Conservation (phyloP, 2,797 vertebrate genomes). For the Enteromius afrohamiltoni region DNA sequence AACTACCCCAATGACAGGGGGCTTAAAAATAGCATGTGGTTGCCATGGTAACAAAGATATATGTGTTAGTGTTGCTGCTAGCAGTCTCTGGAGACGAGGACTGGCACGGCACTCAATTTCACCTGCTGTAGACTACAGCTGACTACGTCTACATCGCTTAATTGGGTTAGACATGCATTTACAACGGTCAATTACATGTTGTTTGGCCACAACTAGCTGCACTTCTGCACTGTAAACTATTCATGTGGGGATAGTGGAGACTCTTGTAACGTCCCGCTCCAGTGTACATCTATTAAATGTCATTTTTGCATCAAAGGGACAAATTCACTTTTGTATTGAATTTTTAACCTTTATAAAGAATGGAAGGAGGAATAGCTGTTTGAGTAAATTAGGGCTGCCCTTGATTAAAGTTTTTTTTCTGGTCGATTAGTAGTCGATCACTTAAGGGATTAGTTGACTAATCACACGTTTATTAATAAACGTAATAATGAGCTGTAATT, state of each 20-base stretch:
- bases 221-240: neutral
- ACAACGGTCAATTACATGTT: neutral
- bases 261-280: neutral
- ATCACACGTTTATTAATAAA: too few relatives aligned
- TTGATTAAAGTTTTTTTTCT: too few relatives aligned
- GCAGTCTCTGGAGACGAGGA: constrained; percentile 23
- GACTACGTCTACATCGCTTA: neutral
- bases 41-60: constrained; percentile 64
- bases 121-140: constrained; percentile 20
- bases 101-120: constrained; percentile 21
- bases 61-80: constrained; percentile 38
- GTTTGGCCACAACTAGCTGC: neutral
- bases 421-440: too few relatives aligned
- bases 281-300: neutral
- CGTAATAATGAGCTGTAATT: too few relatives aligned
- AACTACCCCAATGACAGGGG: constrained; percentile 23
- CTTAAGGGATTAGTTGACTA: too few relatives aligned
- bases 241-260: neutral
- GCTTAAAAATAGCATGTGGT: constrained; percentile 60
- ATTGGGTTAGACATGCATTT: neutral
- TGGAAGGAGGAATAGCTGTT: neutral
- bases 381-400: too few relatives aligned
- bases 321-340: neutral
- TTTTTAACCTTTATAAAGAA: neutral
- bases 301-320: too few relatives aligned